A percentile compares a stretch with the other conserved stretches of the same genome.
Conservation (phyloP, 2,113 vertebrate species). For the Onychostruthus taczanowskii region DNA sequence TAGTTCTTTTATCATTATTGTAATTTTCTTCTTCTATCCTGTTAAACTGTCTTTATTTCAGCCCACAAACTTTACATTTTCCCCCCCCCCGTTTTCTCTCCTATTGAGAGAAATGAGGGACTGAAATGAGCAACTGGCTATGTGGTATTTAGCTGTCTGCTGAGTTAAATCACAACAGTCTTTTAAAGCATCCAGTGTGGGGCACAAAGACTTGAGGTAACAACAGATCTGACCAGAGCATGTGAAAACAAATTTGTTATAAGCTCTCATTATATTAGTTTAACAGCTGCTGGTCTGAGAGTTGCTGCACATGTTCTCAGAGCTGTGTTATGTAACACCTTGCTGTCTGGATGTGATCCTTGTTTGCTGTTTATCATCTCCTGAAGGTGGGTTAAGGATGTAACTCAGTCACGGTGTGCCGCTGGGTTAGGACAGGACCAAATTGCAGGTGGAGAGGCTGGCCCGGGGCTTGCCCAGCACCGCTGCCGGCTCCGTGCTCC, state of each 20-base stretch:
- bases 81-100: accelerated
- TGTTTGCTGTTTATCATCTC: not conserved
- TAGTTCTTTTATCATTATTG: not conserved
- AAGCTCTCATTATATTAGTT: not conserved
- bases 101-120: not conserved
- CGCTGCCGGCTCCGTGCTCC: not conserved
- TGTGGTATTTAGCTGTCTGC: not conserved
- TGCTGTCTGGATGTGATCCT: not conserved
- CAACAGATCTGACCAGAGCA: not conserved
- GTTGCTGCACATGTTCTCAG: not conserved
- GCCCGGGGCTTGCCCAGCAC: accelerated
- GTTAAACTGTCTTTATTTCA: not conserved
- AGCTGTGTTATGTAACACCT: not conserved
- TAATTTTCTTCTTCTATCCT: not conserved
- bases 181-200: not conserved
- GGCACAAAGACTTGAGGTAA: not conserved
- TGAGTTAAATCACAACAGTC: not conserved
- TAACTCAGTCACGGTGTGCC: not conserved
- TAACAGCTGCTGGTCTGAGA: not conserved
- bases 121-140: not conserved
- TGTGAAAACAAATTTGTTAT: not conserved
- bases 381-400: not conserved
- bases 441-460: accelerated
- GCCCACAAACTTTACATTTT: not conserved
- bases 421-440: not conserved